Percentiles rank a stretch among this genome's conserved stretches.
Evolutionary conservation across 2,797 vertebrate species (phyloP).

Genomic region (Platyrinchus mystaceus): DNA sequence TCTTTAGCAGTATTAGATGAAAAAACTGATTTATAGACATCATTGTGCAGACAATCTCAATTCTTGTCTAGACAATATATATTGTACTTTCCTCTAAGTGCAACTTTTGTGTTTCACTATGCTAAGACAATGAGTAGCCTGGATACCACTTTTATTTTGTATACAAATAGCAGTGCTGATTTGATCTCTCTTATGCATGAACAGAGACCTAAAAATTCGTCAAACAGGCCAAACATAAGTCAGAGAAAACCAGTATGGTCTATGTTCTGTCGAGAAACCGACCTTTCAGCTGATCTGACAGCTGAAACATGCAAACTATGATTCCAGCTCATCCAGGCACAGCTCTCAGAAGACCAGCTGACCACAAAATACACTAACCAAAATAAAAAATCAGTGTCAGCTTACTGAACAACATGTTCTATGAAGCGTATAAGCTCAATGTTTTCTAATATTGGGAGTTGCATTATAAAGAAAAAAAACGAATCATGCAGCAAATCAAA

Average conservation of each 20-base stretch:
- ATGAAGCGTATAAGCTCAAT: neutral
- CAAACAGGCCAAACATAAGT: neutral
- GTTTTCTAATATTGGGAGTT: neutral
- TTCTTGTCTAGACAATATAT: neutral
- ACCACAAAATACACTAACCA: neutral
- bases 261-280: neutral
- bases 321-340: neutral
- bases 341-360: neutral
- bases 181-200: neutral
- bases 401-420: neutral
- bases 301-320: neutral
- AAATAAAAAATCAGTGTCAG: neutral
- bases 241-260: neutral
- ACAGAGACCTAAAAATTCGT: neutral
- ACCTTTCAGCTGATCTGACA: neutral
- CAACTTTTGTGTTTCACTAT: neutral
- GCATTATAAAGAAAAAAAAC: neutral
- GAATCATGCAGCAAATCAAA: constrained; percentile 14
- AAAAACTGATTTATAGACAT: neutral
- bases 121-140: neutral
- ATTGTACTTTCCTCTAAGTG: neutral
- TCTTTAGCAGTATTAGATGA: neutral
- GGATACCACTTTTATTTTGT: neutral
- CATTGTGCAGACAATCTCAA: neutral
- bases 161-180: neutral